These are phyloP conservation scores for Chrysina gloriosa DNA, from an alignment of 2,888 invertebrate species.

Conservation along the genomic window DNA sequence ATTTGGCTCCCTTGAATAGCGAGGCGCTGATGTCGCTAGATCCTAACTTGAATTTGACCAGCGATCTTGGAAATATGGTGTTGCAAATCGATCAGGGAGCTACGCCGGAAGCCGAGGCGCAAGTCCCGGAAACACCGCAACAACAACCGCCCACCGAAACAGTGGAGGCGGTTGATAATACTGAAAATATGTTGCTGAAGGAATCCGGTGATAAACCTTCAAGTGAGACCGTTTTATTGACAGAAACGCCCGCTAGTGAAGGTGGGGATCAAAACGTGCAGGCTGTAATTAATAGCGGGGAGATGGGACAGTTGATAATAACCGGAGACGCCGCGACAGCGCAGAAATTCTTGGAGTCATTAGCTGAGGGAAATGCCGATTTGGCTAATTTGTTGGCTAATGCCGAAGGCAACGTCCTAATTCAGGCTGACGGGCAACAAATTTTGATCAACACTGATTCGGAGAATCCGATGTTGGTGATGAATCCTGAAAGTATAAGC, in stretches of 20 bases:
- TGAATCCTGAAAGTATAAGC: constrained; percentile 53
- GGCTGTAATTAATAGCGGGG: constrained; percentile 54
- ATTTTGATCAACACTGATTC: constrained; percentile 63
- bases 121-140: constrained; percentile 21
- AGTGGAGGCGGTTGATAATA: constrained; percentile 2
- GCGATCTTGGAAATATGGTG: constrained; percentile 67
- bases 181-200: constrained; percentile 27
- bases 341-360: constrained; percentile 63
- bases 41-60: constrained; percentile 66
- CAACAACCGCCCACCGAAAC: constrained; percentile 41
- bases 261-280: constrained; percentile 45
- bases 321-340: constrained; percentile 64
- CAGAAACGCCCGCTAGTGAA: constrained; percentile 41
- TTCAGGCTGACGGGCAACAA: constrained; percentile 66
- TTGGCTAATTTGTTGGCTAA: constrained; percentile 62
- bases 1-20: constrained; percentile 78
- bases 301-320: constrained; percentile 62
- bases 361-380: constrained; percentile 63
- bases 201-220: constrained; percentile 4
- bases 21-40: constrained; percentile 72
- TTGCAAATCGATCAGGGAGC: constrained; percentile 67
- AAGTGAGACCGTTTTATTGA: constrained; percentile 6
- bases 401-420: constrained; percentile 63
- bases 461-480: constrained; percentile 58
- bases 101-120: constrained; percentile 15